These are phyloP conservation scores for Xerus rutilus DNA, from an alignment of 2,797 vertebrate species.

Conservation along the genomic window DNA sequence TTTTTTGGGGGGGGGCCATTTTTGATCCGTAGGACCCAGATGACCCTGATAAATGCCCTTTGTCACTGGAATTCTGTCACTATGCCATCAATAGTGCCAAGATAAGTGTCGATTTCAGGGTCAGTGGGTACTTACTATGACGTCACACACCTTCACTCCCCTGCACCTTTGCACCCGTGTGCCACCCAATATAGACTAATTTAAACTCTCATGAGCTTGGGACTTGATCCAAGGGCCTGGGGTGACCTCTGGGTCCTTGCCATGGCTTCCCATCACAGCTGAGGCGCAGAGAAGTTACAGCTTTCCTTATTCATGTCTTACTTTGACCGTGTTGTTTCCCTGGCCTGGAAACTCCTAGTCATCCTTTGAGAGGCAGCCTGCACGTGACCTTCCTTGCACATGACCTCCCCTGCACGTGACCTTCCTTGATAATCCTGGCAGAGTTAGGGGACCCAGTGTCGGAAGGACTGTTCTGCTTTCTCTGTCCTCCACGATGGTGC, in stretches of 20 bases:
- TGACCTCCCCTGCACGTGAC: neutral
- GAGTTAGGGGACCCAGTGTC: neutral
- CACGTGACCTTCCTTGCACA: neutral
- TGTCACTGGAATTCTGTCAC: neutral
- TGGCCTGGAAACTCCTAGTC: neutral
- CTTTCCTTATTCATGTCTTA: neutral
- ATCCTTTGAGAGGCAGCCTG: neutral
- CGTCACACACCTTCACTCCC: neutral
- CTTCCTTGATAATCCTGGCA: neutral
- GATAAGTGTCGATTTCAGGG: neutral
- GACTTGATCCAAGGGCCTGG: neutral
- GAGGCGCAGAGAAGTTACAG: neutral
- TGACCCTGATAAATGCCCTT: neutral
- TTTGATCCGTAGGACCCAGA: neutral
- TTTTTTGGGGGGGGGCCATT: neutral
- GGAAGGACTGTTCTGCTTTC: neutral
- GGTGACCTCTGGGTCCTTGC: neutral
- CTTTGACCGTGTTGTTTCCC: neutral
- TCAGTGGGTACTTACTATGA: neutral
- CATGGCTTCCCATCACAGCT: neutral
- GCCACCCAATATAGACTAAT: neutral
- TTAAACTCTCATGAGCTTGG: neutral
- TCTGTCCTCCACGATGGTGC: neutral
- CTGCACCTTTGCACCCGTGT: neutral
- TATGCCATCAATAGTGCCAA: neutral